These are phyloP conservation scores for Pseudotriccus pelzelni DNA, from an alignment of 2,797 vertebrate species.

Conservation along the genomic window DNA sequence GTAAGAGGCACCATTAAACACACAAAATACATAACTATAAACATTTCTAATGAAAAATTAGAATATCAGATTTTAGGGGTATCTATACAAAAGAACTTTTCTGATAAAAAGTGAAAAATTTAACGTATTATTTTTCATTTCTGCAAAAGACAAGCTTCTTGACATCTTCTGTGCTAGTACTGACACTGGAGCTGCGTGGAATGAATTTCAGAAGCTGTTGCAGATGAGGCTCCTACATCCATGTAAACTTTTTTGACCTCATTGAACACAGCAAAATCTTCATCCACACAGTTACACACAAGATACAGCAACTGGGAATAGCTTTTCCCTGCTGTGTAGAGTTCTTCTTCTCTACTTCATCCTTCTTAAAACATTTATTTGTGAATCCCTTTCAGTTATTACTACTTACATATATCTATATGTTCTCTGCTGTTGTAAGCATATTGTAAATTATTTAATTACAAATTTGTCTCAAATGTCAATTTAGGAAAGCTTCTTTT, in stretches of 20 bases:
- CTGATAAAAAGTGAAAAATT: background rate
- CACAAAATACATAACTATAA: background rate
- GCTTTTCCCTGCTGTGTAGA: background rate
- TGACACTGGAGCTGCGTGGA: background rate
- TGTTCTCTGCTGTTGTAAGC: background rate
- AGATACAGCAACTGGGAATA: background rate
- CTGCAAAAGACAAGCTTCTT: background rate
- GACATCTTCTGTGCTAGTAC: background rate
- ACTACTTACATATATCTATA: background rate
- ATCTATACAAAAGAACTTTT: background rate
- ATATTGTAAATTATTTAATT: background rate
- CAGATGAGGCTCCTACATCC: background rate
- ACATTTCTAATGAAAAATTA: background rate
- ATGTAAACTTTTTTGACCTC: background rate
- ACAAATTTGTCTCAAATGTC: background rate
- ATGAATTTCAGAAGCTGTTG: background rate
- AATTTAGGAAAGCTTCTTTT: background rate
- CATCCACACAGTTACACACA: background rate
- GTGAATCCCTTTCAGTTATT: background rate
- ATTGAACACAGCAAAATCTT: background rate
- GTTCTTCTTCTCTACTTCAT: background rate
- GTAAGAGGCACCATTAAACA: background rate
- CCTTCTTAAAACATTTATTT: background rate
- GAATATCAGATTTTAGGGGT: background rate
- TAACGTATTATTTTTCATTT: background rate